These are phyloP conservation scores for Chrysina gloriosa DNA, from an alignment of 2,888 invertebrate species.

Conservation along the genomic window DNA sequence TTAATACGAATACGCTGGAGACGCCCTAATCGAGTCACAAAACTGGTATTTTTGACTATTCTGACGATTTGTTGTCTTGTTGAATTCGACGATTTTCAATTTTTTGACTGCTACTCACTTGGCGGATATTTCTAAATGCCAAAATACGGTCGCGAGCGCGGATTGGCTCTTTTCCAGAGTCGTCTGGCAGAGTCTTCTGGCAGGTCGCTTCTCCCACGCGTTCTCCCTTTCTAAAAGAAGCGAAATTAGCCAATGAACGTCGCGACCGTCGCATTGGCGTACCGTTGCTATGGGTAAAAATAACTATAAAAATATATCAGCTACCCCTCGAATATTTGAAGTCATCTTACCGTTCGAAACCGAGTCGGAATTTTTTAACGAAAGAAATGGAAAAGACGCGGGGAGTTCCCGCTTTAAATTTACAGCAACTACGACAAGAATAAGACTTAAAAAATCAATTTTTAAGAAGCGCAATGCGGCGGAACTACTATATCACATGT, in stretches of 20 bases:
- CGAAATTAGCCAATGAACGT: constrained; percentile 35
- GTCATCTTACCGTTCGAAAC: too few species aligned
- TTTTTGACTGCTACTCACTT: constrained; percentile 57
- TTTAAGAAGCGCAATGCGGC: constrained; percentile 31
- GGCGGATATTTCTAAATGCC: constrained; percentile 58
- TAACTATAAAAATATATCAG: constrained; percentile 10
- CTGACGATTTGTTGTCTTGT: constrained; percentile 59
- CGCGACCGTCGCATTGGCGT: constrained; percentile 37
- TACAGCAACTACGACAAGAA: neutral
- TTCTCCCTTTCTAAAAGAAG: neutral
- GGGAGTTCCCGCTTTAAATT: neutral
- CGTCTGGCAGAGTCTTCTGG: constrained; percentile 66
- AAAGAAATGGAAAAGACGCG: too few species aligned
- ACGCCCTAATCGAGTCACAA: constrained; percentile 43
- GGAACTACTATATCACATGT: neutral
- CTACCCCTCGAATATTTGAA: too few species aligned
- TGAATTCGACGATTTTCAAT: constrained; percentile 63
- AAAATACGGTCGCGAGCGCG: constrained; percentile 50
- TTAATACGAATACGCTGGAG: constrained; percentile 56
- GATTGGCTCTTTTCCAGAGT: constrained; percentile 60
- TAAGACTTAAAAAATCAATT: constrained; percentile 23
- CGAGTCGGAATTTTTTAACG: too few species aligned
- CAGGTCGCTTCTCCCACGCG: constrained; percentile 46
- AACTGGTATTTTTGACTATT: constrained; percentile 49
- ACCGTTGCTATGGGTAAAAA: constrained; percentile 37